Evolutionary conservation across 2,113 vertebrate genomes (phyloP).

Genomic region (Neolamprologus falcicula): DNA sequence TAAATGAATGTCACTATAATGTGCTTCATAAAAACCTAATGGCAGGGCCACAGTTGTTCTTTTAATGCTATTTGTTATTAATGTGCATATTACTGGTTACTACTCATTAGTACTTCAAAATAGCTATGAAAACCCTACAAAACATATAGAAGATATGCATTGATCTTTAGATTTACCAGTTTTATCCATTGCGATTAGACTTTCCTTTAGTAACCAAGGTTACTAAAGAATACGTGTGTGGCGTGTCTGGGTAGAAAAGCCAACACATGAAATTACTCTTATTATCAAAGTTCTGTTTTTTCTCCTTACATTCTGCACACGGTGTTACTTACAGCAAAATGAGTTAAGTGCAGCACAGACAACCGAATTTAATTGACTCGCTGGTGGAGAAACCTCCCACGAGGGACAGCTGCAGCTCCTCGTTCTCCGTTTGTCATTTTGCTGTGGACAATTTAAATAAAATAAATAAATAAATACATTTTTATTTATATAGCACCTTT

Average conservation of each 20-base stretch:
- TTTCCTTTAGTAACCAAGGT: background rate
- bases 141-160: background rate
- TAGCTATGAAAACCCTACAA: background rate
- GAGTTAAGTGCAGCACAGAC: conserved; percentile 5
- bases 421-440: background rate
- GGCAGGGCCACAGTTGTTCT: background rate
- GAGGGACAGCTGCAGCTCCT: conserved; percentile 1
- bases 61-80: background rate
- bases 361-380: conserved; percentile 32
- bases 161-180: background rate
- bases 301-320: background rate
- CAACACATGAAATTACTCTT: conserved; percentile 17
- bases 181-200: background rate
- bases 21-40: background rate
- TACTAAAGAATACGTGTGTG: background rate
- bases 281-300: conserved; percentile 4
- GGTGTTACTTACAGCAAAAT: background rate
- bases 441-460: background rate
- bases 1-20: background rate
- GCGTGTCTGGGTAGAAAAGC: background rate
- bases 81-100: background rate
- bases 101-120: background rate
- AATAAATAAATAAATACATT: no score
- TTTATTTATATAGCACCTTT: no score
- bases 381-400: conserved; percentile 26